These are phyloP conservation scores for Chalcis sispes DNA, from an alignment of 2,888 invertebrate species.

Conservation along the genomic window DNA sequence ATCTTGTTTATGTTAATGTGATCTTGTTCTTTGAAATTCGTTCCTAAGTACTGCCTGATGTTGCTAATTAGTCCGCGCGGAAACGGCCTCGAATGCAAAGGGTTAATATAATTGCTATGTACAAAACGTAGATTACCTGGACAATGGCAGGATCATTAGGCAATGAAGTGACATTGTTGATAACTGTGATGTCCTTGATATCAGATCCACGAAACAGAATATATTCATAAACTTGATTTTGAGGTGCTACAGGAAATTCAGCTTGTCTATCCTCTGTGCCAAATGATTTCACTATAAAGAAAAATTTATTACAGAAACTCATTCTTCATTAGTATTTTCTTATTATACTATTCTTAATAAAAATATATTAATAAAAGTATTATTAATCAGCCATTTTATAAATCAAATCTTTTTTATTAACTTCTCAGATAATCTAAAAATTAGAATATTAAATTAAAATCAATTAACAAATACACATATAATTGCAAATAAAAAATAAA, in stretches of 20 bases:
- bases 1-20: no score
- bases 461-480: no score
- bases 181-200: slow-evolving; percentile 98
- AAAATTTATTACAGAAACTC: slow-evolving; percentile 40
- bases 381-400: no score
- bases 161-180: slow-evolving; percentile 89
- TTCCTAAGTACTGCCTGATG: no score
- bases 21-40: no score
- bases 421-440: no score
- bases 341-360: background rate
- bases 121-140: slow-evolving; percentile 77
- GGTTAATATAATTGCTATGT: no score
- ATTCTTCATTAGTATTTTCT: background rate
- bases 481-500: no score
- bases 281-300: slow-evolving; percentile 93
- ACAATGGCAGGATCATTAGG: slow-evolving; percentile 99
- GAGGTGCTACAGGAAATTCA: slow-evolving; percentile 95
- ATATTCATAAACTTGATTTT: slow-evolving; percentile 99
- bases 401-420: no score
- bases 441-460: no score
- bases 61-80: no score
- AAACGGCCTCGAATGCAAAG: no score
- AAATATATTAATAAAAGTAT: background rate
- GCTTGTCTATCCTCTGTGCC: slow-evolving; percentile 99
- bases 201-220: slow-evolving; percentile 98